Percentiles rank a stretch among this genome's conserved stretches.
Conservation (phyloP, 2,113 vertebrate species). For the Gracilinanus agilis region DNA sequence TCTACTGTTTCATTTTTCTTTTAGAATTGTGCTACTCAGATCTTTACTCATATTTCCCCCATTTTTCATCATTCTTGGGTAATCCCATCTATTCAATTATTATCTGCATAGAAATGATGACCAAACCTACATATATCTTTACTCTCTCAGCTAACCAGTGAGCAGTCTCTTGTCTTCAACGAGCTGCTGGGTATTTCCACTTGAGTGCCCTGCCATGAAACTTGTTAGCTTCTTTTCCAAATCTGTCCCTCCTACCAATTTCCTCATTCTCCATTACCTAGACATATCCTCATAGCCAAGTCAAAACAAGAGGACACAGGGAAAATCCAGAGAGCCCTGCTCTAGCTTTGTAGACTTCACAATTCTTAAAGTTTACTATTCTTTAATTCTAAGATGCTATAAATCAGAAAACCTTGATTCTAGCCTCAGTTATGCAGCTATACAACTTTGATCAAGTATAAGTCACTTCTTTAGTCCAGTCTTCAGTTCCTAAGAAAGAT, state of each 20-base stretch:
- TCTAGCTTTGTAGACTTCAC: not conserved
- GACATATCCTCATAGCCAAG: not conserved
- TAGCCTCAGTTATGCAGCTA: not conserved
- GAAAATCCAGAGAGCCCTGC: not conserved
- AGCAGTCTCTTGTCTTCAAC: not conserved
- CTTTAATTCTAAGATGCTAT: not conserved
- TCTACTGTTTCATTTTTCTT: not conserved
- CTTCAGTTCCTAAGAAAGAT: not conserved
- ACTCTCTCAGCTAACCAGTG: not conserved
- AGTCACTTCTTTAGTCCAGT: not conserved
- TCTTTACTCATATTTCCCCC: not conserved
- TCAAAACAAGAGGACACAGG: not conserved
- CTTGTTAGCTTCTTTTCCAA: not conserved
- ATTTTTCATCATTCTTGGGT: not conserved
- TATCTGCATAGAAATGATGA: not conserved
- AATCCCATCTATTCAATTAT: not conserved
- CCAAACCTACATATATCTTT: not conserved
- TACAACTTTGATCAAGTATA: not conserved
- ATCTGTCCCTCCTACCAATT: not conserved
- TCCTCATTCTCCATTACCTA: not conserved
- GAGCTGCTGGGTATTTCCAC: not conserved
- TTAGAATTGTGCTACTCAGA: not conserved
- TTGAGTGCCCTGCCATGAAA: not conserved
- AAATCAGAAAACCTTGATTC: not conserved
- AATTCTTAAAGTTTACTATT: not conserved